Base-by-base conservation (phyloP, 2,113 vertebrate genomes). In the Vidua chalybeata region DNA sequence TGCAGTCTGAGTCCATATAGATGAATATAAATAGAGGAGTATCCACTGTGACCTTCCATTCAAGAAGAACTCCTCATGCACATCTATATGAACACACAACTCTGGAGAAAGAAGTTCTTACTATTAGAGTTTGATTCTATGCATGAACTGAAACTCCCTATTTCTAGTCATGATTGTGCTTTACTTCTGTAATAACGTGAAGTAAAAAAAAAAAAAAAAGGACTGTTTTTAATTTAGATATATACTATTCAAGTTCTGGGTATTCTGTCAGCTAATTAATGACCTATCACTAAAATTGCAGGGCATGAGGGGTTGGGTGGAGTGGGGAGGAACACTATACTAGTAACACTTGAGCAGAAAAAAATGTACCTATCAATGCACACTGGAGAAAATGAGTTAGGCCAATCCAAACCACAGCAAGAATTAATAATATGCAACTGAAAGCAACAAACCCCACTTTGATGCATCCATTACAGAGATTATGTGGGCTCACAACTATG, bases 281-380 rank as follows among this genome's bases (percentile, higher is more conserved):
- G 8, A 61, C 30, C 24, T 59, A 21, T 15, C 14, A 75, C 6
- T 71, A 39, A 52, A 67, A 69, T 0, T 52, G 26, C 74, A 73
- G 71, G 37, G 63, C 11, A 54, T 62, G 17, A 49, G 4, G 18
- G 18, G 11, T 4, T 84, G n/a, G 6, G 8, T 41, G 20, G 39
- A 17, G 3, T 15, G 8, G 7, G 8, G 5, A 6, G 4, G 30
- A 11, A 6, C 14, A 6, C 17, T 48, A 3, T 30, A 56, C 4
- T 11, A 68, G 13, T 13, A 85, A 49, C 16, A 71, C 6, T 20
- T 46, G 1, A 72, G 33, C 7, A 77, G 31, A 39, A 73, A 85
- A 26, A 16, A 52, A 24, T 0, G 1, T 2, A 2, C 17, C 19
- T 17, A 71, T 26, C 52, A 46, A 63, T 54, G 35, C 19, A 74